Base-by-base conservation (phyloP, 2,888 invertebrate species). In the Ornithoptera alexandrae region DNA sequence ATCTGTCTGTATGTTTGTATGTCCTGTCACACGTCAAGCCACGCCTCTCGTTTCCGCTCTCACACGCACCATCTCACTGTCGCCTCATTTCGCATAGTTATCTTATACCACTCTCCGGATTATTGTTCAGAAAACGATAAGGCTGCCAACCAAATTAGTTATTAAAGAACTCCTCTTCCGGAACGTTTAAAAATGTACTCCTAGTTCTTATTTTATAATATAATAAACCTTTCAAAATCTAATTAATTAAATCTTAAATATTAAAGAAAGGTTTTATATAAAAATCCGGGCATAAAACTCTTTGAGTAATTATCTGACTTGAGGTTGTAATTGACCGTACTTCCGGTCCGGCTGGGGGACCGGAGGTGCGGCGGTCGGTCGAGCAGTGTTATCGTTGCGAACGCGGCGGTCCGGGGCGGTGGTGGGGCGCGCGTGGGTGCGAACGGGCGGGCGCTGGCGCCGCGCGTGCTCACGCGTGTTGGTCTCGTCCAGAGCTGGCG, bases 1-100 rank as follows among this genome's bases (percentile, higher is more conserved):
- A 53, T 67, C 60, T 46, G 2, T 46, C 46, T 70, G 58, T 70
- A 67, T 70, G 74, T 84, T 78, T 85, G 74, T 77, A 79, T 85
- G 82, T 86, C 81, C 80, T 79, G 84, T 84, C 88, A 86, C 88
- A 83, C 82, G 86, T 81, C 79, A 83, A 87, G 87, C 85, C 86
- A 87, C 86, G 89, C 87, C 90, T 90, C 88, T 84, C 87, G 87
- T 91, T 90, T 91, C 89, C 89, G 88, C 89, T 91, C 89, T 87
- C 91, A 86, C 90, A 84, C 89, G 89, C 92, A 90, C 90, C 87
- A 87, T 89, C 85, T 90, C 91, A 90, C 89, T 88, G 85, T 88
- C 87, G 88, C 88, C 87, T 89, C 91, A 91, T 90, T 81, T 81
- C 76, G 84, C 81, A 80, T 88, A 85, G 83, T 82, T 80, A 79